A percentile compares a stretch with the other conserved stretches of the same genome.
Evolutionary conservation across 2,888 invertebrate species (phyloP).

Genomic region (Oscheius onirici): DNA sequence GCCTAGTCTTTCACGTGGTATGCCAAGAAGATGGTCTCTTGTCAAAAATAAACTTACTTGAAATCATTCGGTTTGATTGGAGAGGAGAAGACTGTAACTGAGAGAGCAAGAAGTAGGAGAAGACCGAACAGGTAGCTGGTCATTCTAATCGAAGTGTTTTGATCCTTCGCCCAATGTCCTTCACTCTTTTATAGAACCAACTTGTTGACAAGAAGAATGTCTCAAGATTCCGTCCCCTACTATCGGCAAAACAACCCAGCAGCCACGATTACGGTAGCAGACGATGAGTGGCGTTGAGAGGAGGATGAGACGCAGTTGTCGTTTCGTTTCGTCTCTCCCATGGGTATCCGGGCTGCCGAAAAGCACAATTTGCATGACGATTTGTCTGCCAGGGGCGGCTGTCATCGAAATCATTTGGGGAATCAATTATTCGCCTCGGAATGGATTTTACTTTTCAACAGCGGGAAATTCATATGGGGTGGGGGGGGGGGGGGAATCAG

Average conservation of each 20-base stretch:
- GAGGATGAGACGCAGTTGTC: constrained; percentile 16
- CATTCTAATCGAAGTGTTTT: neutral
- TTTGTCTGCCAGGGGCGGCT: constrained; percentile 26
- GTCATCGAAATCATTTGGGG: constrained; percentile 21
- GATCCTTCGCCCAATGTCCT: neutral
- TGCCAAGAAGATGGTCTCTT: too few species aligned
- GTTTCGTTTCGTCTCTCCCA: neutral
- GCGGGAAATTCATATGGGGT: neutral
- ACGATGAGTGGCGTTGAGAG: constrained; percentile 30
- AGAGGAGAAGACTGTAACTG: neutral
- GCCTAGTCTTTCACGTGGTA: too few species aligned
- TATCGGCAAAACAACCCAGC: neutral
- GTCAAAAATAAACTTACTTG: too few species aligned
- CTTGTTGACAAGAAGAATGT: neutral
- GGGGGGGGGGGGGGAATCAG: neutral
- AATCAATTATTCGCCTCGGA: neutral
- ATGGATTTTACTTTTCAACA: neutral
- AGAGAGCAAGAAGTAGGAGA: neutral
- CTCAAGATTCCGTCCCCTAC: neutral
- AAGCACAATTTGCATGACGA: constrained; percentile 29
- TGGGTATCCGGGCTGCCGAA: constrained; percentile 11
- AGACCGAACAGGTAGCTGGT: neutral
- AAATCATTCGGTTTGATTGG: neutral
- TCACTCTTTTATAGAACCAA: neutral
- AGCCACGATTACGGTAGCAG: constrained; percentile 9